Conservation (phyloP, 1,140 invertebrate species). For the Hyles vespertilio region DNA sequence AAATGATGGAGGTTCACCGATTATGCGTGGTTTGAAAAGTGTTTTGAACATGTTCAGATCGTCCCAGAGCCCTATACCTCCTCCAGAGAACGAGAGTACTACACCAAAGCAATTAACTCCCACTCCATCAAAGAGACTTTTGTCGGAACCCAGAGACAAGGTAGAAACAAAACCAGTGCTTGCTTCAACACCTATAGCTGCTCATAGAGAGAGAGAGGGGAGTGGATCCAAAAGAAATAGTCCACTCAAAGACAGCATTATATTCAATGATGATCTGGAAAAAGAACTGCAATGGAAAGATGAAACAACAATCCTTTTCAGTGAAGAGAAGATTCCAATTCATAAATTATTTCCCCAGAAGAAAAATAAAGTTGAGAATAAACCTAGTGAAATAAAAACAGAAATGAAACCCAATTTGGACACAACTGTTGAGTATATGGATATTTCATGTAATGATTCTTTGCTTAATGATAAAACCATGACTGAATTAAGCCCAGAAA, state of each 20-base stretch:
- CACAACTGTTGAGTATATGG: conserved; percentile 52
- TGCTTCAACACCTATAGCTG: conserved; percentile 49
- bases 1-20: conserved; percentile 49
- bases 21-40: conserved; percentile 61
- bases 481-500: conserved; percentile 21
- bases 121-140: neutral
- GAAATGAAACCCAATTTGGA: conserved; percentile 22
- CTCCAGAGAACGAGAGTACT: conserved; percentile 20
- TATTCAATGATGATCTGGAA: conserved; percentile 61
- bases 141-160: conserved; percentile 4
- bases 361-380: conserved; percentile 11
- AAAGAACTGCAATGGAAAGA: conserved; percentile 63
- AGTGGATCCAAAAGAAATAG: conserved; percentile 45
- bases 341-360: conserved; percentile 50
- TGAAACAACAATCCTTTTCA: conserved; percentile 59
- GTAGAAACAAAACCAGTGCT: neutral
- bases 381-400: conserved; percentile 6
- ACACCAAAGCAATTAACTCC: conserved; percentile 1
- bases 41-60: conserved; percentile 64
- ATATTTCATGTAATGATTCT: conserved; percentile 51
- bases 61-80: conserved; percentile 58
- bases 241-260: conserved; percentile 53
- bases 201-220: conserved; percentile 31
- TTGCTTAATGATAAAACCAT: conserved; percentile 32
- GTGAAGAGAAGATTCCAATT: conserved; percentile 59